Conservation (phyloP, 2,888 invertebrate genomes). For the Eretmocerus hayati region DNA sequence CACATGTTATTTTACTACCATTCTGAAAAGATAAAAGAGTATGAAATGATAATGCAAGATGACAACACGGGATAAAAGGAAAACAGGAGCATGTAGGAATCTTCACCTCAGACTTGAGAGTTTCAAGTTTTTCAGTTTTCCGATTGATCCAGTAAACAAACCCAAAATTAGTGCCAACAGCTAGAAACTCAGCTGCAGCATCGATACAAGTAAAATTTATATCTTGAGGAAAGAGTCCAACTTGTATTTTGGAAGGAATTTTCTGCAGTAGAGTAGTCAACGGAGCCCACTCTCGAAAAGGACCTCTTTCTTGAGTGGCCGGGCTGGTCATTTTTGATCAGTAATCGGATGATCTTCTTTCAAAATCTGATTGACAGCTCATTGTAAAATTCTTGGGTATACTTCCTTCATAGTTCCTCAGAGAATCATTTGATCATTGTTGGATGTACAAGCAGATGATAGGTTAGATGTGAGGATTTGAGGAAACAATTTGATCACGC, state of each 20-base stretch:
- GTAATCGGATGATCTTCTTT: too few relatives aligned
- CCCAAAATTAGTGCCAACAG: slow-evolving; percentile 79
- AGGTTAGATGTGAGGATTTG: too few relatives aligned
- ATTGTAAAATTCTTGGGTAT: too few relatives aligned
- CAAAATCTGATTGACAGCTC: too few relatives aligned
- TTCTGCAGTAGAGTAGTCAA: slow-evolving; percentile 66
- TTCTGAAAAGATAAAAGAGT: slow-evolving; percentile 47
- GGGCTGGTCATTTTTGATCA: slow-evolving; percentile 38
- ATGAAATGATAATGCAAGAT: neutral
- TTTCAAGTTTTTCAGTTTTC: slow-evolving; percentile 67
- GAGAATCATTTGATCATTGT: too few relatives aligned
- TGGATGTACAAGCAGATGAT: too few relatives aligned
- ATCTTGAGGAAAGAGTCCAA: slow-evolving; percentile 69
- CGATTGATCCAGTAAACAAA: slow-evolving; percentile 83
- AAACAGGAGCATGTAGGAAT: neutral
- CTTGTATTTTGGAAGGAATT: slow-evolving; percentile 68
- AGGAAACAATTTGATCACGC: too few relatives aligned
- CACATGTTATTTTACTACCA: slow-evolving; percentile 65
- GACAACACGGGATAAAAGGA: neutral
- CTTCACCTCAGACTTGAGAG: slow-evolving; percentile 71
- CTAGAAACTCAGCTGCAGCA: slow-evolving; percentile 73
- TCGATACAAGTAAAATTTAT: slow-evolving; percentile 75
- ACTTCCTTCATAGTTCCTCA: too few relatives aligned
- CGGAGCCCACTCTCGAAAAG: slow-evolving; percentile 73
- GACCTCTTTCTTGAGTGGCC: slow-evolving; percentile 42